Evolutionary conservation across 2,888 invertebrate species (phyloP).

Genomic region (Protophormia terraenovae): DNA sequence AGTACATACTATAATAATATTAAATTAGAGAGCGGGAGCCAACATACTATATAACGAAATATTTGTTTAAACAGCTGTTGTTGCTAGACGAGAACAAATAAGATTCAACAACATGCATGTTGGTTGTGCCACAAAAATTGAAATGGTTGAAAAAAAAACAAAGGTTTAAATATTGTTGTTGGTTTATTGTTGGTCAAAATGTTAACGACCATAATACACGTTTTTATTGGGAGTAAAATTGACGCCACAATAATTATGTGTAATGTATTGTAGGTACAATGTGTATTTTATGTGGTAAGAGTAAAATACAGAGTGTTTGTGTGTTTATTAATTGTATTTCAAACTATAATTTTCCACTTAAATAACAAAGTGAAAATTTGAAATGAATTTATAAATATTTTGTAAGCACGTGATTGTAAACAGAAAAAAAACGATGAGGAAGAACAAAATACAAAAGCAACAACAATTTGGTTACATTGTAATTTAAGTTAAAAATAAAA

Average conservation of each 20-base stretch:
- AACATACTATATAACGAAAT: background rate
- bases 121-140: background rate
- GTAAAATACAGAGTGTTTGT: background rate
- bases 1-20: slow-evolving; percentile 9
- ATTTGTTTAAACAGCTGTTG: slow-evolving; percentile 63
- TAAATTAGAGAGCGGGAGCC: slow-evolving; percentile 1
- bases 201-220: slow-evolving; percentile 61
- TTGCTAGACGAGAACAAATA: slow-evolving; percentile 20
- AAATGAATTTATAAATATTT: slow-evolving; percentile 63
- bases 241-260: slow-evolving; percentile 47
- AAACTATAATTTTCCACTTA: slow-evolving; percentile 70
- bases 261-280: too few relatives aligned
- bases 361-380: slow-evolving; percentile 70
- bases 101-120: background rate
- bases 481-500: background rate
- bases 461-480: slow-evolving; percentile 1
- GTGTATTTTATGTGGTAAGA: background rate
- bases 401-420: slow-evolving; percentile 58
- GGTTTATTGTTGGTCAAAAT: slow-evolving; percentile 51
- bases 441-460: background rate
- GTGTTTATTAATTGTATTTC: slow-evolving; percentile 39
- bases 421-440: background rate
- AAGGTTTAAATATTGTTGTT: slow-evolving; percentile 13
- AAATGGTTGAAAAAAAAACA: background rate
- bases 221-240: slow-evolving; percentile 35